Percentiles rank a stretch among this genome's conserved stretches.
These are phyloP conservation scores for Hanleya hanleyi DNA, from an alignment of 2,888 invertebrate genomes.

Conservation along the genomic window DNA sequence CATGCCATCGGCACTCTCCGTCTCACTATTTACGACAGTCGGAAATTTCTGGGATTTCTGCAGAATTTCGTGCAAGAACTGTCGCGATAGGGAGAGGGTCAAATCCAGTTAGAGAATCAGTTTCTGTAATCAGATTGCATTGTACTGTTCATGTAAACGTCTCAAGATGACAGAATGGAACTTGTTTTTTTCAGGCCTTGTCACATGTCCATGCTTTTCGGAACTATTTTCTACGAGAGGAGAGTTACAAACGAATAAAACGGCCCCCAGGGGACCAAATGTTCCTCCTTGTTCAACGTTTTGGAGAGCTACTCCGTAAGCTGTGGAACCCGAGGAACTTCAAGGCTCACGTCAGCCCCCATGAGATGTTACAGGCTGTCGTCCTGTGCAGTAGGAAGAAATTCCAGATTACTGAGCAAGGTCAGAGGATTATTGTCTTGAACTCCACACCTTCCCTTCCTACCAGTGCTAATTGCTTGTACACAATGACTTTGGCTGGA, in stretches of 20 bases:
- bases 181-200: slow-evolving; percentile 80
- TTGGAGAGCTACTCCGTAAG: slow-evolving; percentile 96
- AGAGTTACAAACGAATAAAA: slow-evolving; percentile 87
- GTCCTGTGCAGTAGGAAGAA: slow-evolving; percentile 96
- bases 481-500: too few species aligned
- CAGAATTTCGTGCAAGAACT: too few species aligned
- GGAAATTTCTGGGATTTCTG: too few species aligned
- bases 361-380: slow-evolving; percentile 99
- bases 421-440: too few species aligned
- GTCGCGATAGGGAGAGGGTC: too few species aligned
- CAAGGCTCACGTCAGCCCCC: slow-evolving; percentile 99
- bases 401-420: slow-evolving; percentile 99
- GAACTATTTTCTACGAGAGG: slow-evolving; percentile 95
- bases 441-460: too few species aligned
- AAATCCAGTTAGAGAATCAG: too few species aligned
- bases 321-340: slow-evolving; percentile 99
- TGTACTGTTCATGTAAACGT: neutral
- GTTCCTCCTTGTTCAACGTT: slow-evolving; percentile 87
- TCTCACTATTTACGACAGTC: too few species aligned
- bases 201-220: slow-evolving; percentile 96
- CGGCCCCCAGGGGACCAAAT: slow-evolving; percentile 96
- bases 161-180: neutral
- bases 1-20: too few species aligned
- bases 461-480: too few species aligned
- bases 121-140: neutral